Conservation (phyloP, 2,888 invertebrate species). For the Hirtodrosophila alboralis region DNA sequence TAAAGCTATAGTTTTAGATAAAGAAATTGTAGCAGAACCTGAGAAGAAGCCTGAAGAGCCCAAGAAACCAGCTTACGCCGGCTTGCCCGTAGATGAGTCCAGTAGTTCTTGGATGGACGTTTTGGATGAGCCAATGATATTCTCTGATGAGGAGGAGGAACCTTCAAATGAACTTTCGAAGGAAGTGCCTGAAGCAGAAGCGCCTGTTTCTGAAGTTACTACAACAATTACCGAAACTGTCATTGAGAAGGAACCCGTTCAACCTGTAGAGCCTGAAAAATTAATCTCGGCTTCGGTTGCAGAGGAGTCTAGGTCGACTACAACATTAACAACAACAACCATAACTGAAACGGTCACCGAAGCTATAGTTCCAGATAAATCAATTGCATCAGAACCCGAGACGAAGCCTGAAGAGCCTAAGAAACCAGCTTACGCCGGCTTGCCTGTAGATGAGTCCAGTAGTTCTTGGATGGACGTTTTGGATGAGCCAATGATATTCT, state of each 20-base stretch:
- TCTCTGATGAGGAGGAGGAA: slow-evolving; percentile 61
- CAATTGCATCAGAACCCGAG: slow-evolving; percentile 2
- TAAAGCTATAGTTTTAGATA: background rate
- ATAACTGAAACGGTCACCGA: slow-evolving; percentile 4
- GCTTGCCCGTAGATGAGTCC: slow-evolving; percentile 70
- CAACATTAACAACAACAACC: background rate
- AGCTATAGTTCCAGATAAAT: background rate
- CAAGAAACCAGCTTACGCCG: slow-evolving; percentile 63
- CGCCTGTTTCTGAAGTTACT: background rate
- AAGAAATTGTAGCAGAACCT: slow-evolving; percentile 4
- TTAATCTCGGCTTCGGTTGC: background rate
- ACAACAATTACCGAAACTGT: slow-evolving; percentile 2
- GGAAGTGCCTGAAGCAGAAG: background rate
- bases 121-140: slow-evolving; percentile 77
- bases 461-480: slow-evolving; percentile 72
- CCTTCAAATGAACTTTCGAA: background rate
- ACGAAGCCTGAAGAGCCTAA: slow-evolving; percentile 36
- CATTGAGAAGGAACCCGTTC: slow-evolving; percentile 4
- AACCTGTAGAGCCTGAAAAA: background rate
- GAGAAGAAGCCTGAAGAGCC: slow-evolving; percentile 44
- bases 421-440: slow-evolving; percentile 67
- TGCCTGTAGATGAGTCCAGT: slow-evolving; percentile 53
- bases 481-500: slow-evolving; percentile 81
- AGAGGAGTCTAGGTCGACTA: background rate
- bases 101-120: slow-evolving; percentile 76